Base-by-base conservation (phyloP, 2,797 vertebrate species). In the Lutjanus argentimaculatus region DNA sequence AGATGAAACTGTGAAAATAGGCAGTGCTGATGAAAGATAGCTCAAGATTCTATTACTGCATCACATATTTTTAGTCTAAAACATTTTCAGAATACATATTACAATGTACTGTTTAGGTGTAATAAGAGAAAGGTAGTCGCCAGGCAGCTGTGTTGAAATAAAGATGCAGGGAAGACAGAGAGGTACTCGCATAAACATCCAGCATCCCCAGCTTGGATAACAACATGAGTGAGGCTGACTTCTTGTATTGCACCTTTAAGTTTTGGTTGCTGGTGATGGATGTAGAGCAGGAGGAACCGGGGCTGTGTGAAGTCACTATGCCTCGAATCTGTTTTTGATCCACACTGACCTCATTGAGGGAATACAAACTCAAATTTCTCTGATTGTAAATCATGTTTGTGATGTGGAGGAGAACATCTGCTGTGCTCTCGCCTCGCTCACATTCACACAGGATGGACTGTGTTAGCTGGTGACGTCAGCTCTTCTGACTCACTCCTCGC, bases 331-430 rank as follows among this genome's bases (percentile, higher is more conserved):
- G 93, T 86, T 94, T 94, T 85, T 89, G 88, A 92, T 91, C 85
- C 83, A 19, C 36, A 2, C 84, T 93, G 92, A 94, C 93, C 92
- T 93, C 91, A 93, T 85, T 76, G 83, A 83, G 88, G 88, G 91
- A 93, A 93, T 85, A 86, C 72, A 79, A 74, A 87, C 74, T 80
- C 62, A 9, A 56, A 89, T 79, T 36, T 90, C 80, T 91, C 75
- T 82, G 90, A 88, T 75, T 93, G 89, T 92, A 91, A 93, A 92
- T 92, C 84, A 88, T 80, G 82, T 89, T 89, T 86, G 88, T 56
- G 77, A 91, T 91, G 84, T 83, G 77, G 88, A 92, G 67, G 85
- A 89, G 88, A 93, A 95, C 94, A 95, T 95, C 94, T 95, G 87
- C 80, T 67, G 79, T 85, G 65, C 85, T 61, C 85, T 68, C 21